phyloP scores from a whole-genome alignment of 1,140 invertebrate genomes.

The Neelides sp. region DNA sequence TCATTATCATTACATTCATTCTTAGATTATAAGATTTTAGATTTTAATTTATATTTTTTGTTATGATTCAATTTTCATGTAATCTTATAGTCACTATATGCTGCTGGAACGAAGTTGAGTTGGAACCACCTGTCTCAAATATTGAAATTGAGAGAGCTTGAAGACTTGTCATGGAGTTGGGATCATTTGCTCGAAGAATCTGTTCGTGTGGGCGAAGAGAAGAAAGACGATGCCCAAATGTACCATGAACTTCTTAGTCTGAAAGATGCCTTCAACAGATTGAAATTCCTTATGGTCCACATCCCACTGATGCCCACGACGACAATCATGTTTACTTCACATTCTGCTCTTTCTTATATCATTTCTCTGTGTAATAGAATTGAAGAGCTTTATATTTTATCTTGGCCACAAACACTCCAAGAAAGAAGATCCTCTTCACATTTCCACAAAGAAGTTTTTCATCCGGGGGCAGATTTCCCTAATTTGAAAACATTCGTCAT shows the following conservation, averaged over 20 bases:
- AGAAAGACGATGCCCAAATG: not conserved
- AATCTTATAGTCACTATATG: conserved; percentile 5
- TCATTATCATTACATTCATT: not conserved
- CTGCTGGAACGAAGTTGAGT: conserved; percentile 4
- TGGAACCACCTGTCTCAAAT: conserved; percentile 9
- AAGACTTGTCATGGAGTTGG: conserved; percentile 13
- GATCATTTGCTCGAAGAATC: conserved; percentile 13
- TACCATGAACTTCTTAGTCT: not conserved
- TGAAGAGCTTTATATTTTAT: conserved; percentile 13
- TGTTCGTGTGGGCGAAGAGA: not conserved
- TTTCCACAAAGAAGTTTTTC: conserved; percentile 14
- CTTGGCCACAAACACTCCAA: conserved; percentile 9
- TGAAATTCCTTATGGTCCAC: conserved; percentile 11
- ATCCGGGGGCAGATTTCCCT: conserved; percentile 11
- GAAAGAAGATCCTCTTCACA: conserved; percentile 10
- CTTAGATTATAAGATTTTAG: not conserved
- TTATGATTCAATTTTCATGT: too few species aligned
- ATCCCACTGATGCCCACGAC: conserved; percentile 11
- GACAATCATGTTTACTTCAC: conserved; percentile 11
- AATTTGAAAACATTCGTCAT: conserved; percentile 8
- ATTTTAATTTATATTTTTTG: not conserved
- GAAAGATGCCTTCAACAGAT: not conserved
- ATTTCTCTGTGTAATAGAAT: conserved; percentile 15
- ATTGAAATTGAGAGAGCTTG: conserved; percentile 5
- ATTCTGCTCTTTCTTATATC: conserved; percentile 11